Conservation (phyloP, 2,797 vertebrate genomes). For the Phalloptychus januarius region DNA sequence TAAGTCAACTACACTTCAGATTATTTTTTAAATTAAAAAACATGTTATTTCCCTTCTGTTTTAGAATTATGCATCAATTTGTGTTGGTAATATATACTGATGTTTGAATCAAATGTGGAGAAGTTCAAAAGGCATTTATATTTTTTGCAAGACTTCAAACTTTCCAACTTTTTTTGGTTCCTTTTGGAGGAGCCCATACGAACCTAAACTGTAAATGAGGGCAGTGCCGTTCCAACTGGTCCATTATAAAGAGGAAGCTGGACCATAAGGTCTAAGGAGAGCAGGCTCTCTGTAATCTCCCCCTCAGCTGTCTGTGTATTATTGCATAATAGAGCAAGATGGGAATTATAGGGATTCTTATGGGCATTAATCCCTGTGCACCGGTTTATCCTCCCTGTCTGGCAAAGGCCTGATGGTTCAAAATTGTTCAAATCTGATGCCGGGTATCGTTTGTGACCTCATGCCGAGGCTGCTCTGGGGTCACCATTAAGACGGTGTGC, state of each 20-base stretch:
- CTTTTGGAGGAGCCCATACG: neutral
- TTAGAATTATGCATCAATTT: neutral
- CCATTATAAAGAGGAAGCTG: constrained; percentile 56
- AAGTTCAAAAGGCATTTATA: neutral
- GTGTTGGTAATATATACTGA: neutral
- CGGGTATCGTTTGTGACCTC: constrained; percentile 32
- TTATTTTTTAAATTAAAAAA: neutral
- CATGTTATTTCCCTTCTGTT: neutral
- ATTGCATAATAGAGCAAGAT: constrained; percentile 80
- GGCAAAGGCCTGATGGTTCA: constrained; percentile 50
- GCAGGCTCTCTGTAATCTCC: constrained; percentile 68
- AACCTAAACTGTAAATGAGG: constrained; percentile 6
- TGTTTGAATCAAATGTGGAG: neutral
- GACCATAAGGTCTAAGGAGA: constrained; percentile 71
- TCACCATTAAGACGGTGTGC: constrained; percentile 2
- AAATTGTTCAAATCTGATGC: constrained; percentile 58
- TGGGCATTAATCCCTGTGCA: constrained; percentile 71
- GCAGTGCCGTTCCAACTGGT: constrained; percentile 26
- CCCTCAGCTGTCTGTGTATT: constrained; percentile 73
- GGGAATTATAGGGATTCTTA: constrained; percentile 76
- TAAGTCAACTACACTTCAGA: neutral
- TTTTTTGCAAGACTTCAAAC: neutral
- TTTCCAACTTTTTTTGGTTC: neutral
- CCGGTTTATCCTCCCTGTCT: constrained; percentile 63
- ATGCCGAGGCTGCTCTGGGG: constrained; percentile 23